Base-by-base conservation (phyloP, 2,888 invertebrate genomes). In the Sinelater perroti region DNA sequence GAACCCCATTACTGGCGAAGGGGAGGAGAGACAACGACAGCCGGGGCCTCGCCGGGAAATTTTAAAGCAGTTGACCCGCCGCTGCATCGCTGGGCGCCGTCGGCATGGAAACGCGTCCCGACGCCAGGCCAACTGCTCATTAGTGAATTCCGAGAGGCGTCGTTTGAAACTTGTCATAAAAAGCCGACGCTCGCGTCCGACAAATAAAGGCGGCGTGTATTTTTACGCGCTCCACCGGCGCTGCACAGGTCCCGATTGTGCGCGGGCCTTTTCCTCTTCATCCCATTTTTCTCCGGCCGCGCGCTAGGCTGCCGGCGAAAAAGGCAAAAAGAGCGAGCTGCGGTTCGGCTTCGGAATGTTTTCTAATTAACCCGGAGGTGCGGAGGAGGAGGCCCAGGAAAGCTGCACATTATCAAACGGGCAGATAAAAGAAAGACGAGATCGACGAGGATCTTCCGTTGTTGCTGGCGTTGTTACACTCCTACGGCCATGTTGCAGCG, bases 101-200 rank as follows among this genome's bases (percentile, higher is more conserved):
- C 57, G 60, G 70, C 67, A 72, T 70, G 68, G 72, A 56, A 66
- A 73, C 74, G 56, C 44, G 67, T 64, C 61, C 62, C 71, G 72
- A 72, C 70, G 73, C 71, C 73, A 68, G 70, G 75, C 75, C 75
- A 76, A 74, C 74, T 75, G 73, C 75, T 76, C 76, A 76, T 76
- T 76, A 76, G 76, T 73, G 75, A 75, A 76, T 76, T 75, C 76
- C 75, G 71, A 73, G 70, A 75, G 76, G 75, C 75, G 75, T 76
- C 74, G 75, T 73, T 74, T 74, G 74, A 74, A 75, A 75, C 68
- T 73, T 75, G 75, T 75, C 75, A 75, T 73, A 74, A 75, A 75
- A 76, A 75, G 71, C 67, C 73, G 74, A 69, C 74, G 73, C 64
- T 69, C 63, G 65, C 68, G 68, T 65, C 69, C 68, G 68, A 66